A percentile compares a stretch with the other conserved stretches of the same genome.
These are phyloP conservation scores for Nycticryphes semicollaris DNA, from an alignment of 2,113 vertebrate species.

Conservation along the genomic window DNA sequence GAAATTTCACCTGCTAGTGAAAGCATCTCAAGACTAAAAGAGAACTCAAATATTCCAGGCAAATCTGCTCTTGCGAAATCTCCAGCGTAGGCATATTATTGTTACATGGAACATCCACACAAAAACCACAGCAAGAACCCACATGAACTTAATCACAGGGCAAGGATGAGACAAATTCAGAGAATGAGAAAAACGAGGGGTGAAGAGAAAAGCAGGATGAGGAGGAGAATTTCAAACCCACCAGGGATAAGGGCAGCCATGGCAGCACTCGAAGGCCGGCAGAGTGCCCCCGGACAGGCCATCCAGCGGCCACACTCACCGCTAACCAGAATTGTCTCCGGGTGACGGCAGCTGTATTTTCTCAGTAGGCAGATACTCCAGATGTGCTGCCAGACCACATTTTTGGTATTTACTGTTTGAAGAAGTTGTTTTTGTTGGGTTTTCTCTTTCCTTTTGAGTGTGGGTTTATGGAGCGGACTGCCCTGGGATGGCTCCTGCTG, in stretches of 20 bases:
- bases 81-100: neutral
- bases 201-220: neutral
- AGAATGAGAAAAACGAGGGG: neutral
- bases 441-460: conserved; percentile 19
- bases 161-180: neutral
- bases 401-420: conserved; percentile 45
- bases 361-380: conserved; percentile 49
- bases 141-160: neutral
- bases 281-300: neutral
- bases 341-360: conserved; percentile 48
- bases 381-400: conserved; percentile 37
- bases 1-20: neutral
- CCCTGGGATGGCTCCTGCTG: conserved; percentile 30
- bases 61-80: neutral
- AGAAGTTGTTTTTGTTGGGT: conserved; percentile 48
- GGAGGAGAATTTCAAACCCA: neutral
- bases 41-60: neutral
- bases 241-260: neutral
- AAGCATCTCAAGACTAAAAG: neutral
- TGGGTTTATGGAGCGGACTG: neutral
- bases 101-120: neutral
- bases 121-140: neutral
- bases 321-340: neutral
- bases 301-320: neutral
- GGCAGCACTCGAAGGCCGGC: neutral